Evolutionary conservation across 2,888 invertebrate species (phyloP).

Genomic region (Ceriagrion tenellum): DNA sequence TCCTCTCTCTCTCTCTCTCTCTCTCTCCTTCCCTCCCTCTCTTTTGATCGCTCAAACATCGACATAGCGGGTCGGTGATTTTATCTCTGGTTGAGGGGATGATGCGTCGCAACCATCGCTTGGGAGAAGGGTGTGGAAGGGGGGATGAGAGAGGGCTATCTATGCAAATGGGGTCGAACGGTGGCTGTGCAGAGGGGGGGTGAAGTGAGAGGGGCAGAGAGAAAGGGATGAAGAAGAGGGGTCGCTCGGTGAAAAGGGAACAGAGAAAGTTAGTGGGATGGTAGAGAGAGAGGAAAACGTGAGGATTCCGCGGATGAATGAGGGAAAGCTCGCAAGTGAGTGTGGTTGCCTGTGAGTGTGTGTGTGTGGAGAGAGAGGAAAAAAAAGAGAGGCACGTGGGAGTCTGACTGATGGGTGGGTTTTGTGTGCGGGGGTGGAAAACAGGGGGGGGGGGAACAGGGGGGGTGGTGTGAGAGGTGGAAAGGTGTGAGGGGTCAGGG

Average conservation of each 20-base stretch:
- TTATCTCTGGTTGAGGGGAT: neutral
- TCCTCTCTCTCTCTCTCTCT: neutral
- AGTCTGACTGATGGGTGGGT: neutral
- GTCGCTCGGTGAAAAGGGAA: neutral
- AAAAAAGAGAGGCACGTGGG: neutral
- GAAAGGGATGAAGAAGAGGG: neutral
- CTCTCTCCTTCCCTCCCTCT: too few relatives aligned
- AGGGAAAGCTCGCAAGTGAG: neutral
- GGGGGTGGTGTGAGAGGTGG: neutral
- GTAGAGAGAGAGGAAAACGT: neutral
- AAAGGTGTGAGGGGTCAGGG: too few relatives aligned
- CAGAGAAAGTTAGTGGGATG: neutral
- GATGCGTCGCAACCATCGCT: neutral
- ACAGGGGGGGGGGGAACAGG: neutral
- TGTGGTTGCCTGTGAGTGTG: neutral
- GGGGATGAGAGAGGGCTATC: too few relatives aligned
- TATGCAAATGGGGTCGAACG: neutral
- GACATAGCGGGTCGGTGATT: neutral
- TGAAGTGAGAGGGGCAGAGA: neutral
- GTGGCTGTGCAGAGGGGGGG: neutral
- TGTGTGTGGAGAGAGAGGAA: neutral
- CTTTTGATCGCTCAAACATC: constrained; percentile 34
- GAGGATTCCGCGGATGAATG: constrained; percentile 3
- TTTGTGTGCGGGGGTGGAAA: neutral
- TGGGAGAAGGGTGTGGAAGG: neutral